phyloP scores from a whole-genome alignment of 23 tunicate species.

The Phallusia fumigata region DNA sequence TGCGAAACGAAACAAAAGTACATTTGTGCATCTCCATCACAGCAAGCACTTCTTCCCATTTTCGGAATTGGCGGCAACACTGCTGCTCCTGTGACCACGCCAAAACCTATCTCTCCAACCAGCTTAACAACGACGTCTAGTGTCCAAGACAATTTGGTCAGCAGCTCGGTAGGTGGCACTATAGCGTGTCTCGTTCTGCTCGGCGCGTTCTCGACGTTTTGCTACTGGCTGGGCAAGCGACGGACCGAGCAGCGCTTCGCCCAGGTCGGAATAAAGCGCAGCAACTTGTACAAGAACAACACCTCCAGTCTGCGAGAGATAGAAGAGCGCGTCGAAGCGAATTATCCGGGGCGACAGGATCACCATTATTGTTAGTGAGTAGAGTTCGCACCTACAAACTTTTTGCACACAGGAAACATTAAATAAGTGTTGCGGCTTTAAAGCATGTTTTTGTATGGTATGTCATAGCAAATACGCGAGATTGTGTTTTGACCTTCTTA shows the following conservation, averaged over 20 bases:
- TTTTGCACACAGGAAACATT: too few species aligned
- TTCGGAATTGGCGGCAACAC: too few species aligned
- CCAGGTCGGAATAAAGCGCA: neutral
- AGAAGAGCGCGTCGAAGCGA: neutral
- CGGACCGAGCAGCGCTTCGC: neutral
- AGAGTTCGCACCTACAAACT: too few species aligned
- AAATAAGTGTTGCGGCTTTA: too few species aligned
- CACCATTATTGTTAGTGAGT: neutral
- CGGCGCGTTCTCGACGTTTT: neutral
- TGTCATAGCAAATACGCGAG: too few species aligned
- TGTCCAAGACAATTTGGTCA: neutral
- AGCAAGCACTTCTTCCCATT: too few species aligned
- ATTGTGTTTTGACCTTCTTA: too few species aligned
- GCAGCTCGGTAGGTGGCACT: slow-evolving; percentile 4
- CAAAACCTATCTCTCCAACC: too few species aligned
- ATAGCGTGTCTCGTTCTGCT: neutral
- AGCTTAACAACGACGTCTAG: neutral
- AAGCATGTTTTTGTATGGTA: too few species aligned
- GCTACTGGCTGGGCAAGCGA: slow-evolving; percentile 7
- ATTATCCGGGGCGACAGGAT: neutral
- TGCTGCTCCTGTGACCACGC: too few species aligned
- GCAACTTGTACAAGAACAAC: neutral
- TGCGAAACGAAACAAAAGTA: too few species aligned
- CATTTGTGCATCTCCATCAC: too few species aligned
- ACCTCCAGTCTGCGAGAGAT: neutral